Conservation (phyloP, 2,888 invertebrate species). For the Dascillus cervinus region DNA sequence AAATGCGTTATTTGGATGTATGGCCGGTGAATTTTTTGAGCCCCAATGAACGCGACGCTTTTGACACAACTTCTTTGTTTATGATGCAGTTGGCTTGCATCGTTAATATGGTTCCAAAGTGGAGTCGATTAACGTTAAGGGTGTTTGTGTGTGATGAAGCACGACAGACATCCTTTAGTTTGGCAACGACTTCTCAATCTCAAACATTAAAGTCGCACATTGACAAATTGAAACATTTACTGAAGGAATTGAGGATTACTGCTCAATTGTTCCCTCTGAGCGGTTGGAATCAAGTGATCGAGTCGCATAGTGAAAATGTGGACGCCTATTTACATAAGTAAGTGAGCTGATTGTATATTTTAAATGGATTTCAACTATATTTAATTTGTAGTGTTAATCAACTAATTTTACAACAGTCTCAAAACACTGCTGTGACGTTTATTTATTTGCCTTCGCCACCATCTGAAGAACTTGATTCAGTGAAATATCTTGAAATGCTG, state of each 20-base stretch:
- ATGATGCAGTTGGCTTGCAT: slow-evolving; percentile 96
- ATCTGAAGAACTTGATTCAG: slow-evolving; percentile 27
- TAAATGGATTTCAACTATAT: not conserved
- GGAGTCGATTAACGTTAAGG: slow-evolving; percentile 80
- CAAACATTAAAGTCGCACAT: slow-evolving; percentile 26
- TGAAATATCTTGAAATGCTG: slow-evolving; percentile 59
- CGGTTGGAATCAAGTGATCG: slow-evolving; percentile 35
- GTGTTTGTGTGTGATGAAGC: slow-evolving; percentile 71
- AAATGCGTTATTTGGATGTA: slow-evolving; percentile 83
- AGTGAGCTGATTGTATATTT: slow-evolving; percentile 4
- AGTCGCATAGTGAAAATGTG: slow-evolving; percentile 27
- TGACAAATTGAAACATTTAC: slow-evolving; percentile 56
- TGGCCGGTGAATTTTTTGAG: slow-evolving; percentile 93
- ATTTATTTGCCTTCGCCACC: slow-evolving; percentile 89
- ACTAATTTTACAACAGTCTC: slow-evolving; percentile 66
- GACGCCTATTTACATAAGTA: slow-evolving; percentile 33
- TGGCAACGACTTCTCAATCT: slow-evolving; percentile 12
- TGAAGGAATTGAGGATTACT: slow-evolving; percentile 79
- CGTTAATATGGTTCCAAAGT: slow-evolving; percentile 81
- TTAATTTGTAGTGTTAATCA: slow-evolving; percentile 56
- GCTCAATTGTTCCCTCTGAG: slow-evolving; percentile 68
- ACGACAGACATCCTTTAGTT: slow-evolving; percentile 31
- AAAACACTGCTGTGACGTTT: slow-evolving; percentile 83
- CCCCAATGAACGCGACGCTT: slow-evolving; percentile 68
- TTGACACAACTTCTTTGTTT: slow-evolving; percentile 88